phyloP scores from a whole-genome alignment of 2,797 vertebrate species.

The Arrhamphus sclerolepis region DNA sequence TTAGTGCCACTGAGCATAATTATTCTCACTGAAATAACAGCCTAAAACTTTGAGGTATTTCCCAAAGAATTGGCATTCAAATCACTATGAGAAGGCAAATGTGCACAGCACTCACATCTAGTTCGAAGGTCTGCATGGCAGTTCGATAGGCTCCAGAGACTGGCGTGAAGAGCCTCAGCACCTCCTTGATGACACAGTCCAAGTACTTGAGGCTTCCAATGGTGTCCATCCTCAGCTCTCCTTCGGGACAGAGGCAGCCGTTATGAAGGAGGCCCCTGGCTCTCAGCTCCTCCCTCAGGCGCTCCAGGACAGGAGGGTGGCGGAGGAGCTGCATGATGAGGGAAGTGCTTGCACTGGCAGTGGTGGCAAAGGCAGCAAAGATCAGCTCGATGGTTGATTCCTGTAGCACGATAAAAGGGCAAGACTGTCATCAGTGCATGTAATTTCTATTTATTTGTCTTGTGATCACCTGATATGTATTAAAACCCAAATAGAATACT shows the following conservation, averaged over 20 bases:
- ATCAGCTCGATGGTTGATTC: conserved; percentile 93
- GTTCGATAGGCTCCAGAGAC: conserved; percentile 96
- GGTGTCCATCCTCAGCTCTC: conserved; percentile 87
- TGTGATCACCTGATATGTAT: neutral
- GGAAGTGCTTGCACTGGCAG: conserved; percentile 94
- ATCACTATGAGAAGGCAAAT: neutral
- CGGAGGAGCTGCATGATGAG: conserved; percentile 96
- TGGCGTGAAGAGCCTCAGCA: conserved; percentile 93
- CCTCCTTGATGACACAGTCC: conserved; percentile 98
- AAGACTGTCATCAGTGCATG: neutral
- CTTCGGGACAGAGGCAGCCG: conserved; percentile 88
- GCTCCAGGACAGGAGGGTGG: conserved; percentile 90
- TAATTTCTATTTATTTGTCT: neutral
- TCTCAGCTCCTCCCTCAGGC: conserved; percentile 91
- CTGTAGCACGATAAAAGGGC: conserved; percentile 35
- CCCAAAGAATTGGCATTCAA: no score
- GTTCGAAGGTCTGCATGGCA: conserved; percentile 96
- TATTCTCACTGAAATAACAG: no score
- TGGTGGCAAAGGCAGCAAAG: conserved; percentile 95
- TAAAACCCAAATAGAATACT: neutral
- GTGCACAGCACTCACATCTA: conserved; percentile 86
- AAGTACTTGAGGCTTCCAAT: conserved; percentile 90
- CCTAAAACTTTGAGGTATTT: no score
- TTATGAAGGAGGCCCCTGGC: conserved; percentile 89
- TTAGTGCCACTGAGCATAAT: no score